Percentiles rank a stretch among this genome's conserved stretches.
These are phyloP conservation scores for Dipodomys stephensi DNA, from an alignment of 2,113 vertebrate genomes.

Conservation along the genomic window DNA sequence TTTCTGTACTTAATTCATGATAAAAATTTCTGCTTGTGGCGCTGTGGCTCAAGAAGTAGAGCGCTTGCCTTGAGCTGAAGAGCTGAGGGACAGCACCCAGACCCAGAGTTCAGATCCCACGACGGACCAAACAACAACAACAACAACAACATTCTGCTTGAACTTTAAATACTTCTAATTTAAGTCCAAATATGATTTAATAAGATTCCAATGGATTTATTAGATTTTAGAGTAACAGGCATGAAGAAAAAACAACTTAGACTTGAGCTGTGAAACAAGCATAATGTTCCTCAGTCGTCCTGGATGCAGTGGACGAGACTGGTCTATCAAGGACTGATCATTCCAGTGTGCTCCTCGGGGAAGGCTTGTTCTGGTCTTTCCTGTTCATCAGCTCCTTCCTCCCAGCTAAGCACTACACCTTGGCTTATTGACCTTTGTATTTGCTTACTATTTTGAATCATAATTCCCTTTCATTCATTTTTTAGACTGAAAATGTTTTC, in stretches of 20 bases:
- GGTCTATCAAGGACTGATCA: background rate
- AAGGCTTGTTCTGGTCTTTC: background rate
- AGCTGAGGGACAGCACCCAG: no score
- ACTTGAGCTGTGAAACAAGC: background rate
- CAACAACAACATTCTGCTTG: background rate
- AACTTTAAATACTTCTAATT: constrained; percentile 27
- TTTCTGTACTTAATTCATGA: background rate
- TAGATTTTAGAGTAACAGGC: background rate
- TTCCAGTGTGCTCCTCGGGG: background rate
- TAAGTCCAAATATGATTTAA: background rate
- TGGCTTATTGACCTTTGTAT: background rate
- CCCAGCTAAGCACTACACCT: background rate
- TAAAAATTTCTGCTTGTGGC: background rate
- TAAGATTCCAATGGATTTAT: background rate
- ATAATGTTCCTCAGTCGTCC: background rate
- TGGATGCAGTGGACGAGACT: no score
- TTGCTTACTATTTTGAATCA: background rate
- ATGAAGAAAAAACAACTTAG: background rate
- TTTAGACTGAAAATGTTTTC: background rate
- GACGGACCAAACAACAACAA: no score
- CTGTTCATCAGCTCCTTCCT: background rate
- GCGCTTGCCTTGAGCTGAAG: no score
- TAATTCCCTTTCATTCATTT: background rate
- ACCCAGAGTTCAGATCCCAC: no score
- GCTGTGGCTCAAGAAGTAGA: no score